Evolutionary conservation across 2,888 invertebrate genomes (phyloP).

Genomic region (Parasteatoda lunata): DNA sequence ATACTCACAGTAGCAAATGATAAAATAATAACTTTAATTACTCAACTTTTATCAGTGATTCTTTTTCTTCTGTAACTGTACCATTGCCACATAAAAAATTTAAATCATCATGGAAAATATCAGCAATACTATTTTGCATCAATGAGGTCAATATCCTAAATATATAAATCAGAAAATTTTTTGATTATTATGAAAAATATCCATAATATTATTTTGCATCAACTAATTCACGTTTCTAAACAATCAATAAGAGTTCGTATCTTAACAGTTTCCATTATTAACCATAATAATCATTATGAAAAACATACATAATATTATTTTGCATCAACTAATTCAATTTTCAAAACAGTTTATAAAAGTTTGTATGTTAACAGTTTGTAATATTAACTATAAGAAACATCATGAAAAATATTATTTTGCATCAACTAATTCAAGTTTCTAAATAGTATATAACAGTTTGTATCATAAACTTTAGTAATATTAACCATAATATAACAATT

Average conservation of each 20-base stretch:
- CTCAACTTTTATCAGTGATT: conserved; percentile 1
- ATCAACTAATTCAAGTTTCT: background rate
- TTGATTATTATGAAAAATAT: conserved; percentile 37
- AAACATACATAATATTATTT: conserved; percentile 40
- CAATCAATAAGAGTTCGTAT: background rate
- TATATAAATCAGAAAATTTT: conserved; percentile 12
- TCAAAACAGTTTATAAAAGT: no score
- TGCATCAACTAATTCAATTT: no score
- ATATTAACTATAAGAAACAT: background rate
- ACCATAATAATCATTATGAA: conserved; percentile 30
- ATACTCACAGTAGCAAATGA: no score
- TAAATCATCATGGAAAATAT: conserved; percentile 42
- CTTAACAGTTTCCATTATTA: conserved; percentile 14
- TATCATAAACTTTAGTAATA: conserved; percentile 18
- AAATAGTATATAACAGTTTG: background rate
- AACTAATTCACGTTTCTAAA: background rate
- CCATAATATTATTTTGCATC: conserved; percentile 42
- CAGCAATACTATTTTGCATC: conserved; percentile 46
- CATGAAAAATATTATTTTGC: conserved; percentile 47
- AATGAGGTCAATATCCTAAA: conserved; percentile 37
- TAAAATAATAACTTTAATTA: background rate
- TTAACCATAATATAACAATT: background rate
- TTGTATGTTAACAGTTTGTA: no score
- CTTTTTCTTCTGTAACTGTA: conserved; percentile 12
- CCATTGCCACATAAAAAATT: conserved; percentile 29